Percentiles rank a stretch among this genome's conserved stretches.
Conservation (phyloP, 1,140 invertebrate genomes). For the Telenomus remus region DNA sequence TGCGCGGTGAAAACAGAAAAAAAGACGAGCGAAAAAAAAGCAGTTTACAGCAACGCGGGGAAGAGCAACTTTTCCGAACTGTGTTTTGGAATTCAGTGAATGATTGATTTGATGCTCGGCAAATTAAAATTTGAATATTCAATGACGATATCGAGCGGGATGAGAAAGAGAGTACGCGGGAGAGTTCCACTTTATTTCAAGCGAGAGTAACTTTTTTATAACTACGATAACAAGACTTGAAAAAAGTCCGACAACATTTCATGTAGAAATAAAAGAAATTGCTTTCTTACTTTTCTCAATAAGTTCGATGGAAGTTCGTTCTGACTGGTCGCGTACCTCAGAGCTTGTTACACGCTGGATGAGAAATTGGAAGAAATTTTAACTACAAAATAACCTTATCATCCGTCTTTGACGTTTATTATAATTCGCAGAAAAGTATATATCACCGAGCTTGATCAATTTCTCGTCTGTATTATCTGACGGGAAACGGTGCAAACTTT, state of each 20-base stretch:
- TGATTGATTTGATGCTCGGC: constrained; percentile 43
- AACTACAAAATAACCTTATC: constrained; percentile 46
- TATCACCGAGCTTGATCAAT: constrained; percentile 50
- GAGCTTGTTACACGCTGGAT: constrained; percentile 47
- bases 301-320: constrained; percentile 52
- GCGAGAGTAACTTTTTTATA: constrained; percentile 51
- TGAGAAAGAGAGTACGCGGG: constrained; percentile 43
- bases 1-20: constrained; percentile 6
- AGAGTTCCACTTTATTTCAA: constrained; percentile 42
- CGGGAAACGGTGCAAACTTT: constrained; percentile 38
- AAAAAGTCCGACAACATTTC: constrained; percentile 53
- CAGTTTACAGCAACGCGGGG: constrained; percentile 9
- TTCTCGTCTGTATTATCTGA: constrained; percentile 47
- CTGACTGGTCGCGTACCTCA: constrained; percentile 39
- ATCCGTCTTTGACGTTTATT: constrained; percentile 49
- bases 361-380: constrained; percentile 49
- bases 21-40: constrained; percentile 43
- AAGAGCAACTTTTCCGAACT: constrained; percentile 22
- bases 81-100: constrained; percentile 39
- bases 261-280: constrained; percentile 55
- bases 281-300: constrained; percentile 51
- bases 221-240: constrained; percentile 56
- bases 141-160: constrained; percentile 33
- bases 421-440: constrained; percentile 47
- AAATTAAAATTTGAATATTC: constrained; percentile 53